Evolutionary conservation across 30 jellyfish, hydroid and myxozoan species (phyloP).

Genomic region (Turritopsis dohrnii): DNA sequence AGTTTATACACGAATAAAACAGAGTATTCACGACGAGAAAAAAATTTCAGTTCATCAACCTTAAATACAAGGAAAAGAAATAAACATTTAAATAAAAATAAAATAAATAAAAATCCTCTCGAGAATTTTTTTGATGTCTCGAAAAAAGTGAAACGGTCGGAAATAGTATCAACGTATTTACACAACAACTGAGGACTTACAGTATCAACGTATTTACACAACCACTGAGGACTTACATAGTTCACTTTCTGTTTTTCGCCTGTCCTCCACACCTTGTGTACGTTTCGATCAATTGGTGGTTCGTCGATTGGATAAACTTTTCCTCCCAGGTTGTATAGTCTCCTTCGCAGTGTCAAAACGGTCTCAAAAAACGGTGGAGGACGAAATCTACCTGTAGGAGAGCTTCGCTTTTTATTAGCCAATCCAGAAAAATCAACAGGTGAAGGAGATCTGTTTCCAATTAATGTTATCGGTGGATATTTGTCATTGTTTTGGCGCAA

Average conservation of each 20-base stretch:
- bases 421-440: neutral
- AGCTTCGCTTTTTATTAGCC: neutral
- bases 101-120: too few species aligned
- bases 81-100: too few species aligned
- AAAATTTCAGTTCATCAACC: too few species aligned
- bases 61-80: too few species aligned
- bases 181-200: neutral
- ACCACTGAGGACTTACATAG: constrained; percentile 11
- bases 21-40: too few species aligned
- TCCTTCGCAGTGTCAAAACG: constrained; percentile 15
- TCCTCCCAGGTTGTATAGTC: constrained; percentile 27
- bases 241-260: constrained; percentile 25
- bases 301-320: constrained; percentile 11
- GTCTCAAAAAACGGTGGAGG: constrained; percentile 39
- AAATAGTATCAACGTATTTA: too few species aligned
- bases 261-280: constrained; percentile 27
- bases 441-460: neutral
- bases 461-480: neutral
- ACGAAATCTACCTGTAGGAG: constrained; percentile 37
- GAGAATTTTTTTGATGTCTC: too few species aligned
- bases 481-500: neutral
- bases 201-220: neutral
- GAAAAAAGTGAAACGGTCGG: too few species aligned
- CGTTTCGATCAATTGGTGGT: constrained; percentile 27
- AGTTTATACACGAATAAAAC: too few species aligned